phyloP scores from a whole-genome alignment of 2,888 invertebrate species.

The Drosophila pseudotakahashii region DNA sequence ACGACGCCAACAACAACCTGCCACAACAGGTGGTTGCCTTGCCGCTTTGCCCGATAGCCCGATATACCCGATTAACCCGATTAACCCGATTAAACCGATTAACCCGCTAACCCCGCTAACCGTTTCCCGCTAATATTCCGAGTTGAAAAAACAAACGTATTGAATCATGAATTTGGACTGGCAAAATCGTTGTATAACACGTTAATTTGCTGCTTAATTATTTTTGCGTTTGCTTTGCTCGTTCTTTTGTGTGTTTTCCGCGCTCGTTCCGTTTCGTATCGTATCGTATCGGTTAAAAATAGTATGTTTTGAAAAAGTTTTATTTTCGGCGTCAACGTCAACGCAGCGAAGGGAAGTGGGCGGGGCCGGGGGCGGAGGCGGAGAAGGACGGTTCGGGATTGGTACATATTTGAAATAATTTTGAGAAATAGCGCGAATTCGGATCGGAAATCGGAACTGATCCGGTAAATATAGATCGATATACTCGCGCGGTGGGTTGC shows the following conservation, averaged over 20 bases:
- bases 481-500: constrained; percentile 26
- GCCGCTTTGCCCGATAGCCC: constrained; percentile 8
- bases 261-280: constrained; percentile 50
- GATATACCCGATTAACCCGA: constrained; percentile 1
- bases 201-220: constrained; percentile 78
- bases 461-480: constrained; percentile 40
- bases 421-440: constrained; percentile 48
- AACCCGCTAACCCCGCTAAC: not conserved
- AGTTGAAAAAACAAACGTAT: constrained; percentile 7
- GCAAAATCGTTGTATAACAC: constrained; percentile 73
- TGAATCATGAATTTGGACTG: constrained; percentile 4
- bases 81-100: constrained; percentile 3
- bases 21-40: constrained; percentile 44
- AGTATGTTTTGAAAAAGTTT: constrained; percentile 76
- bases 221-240: constrained; percentile 59
- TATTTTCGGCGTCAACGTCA: constrained; percentile 79
- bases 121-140: constrained; percentile 5
- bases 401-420: constrained; percentile 75
- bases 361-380: constrained; percentile 12
- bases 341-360: constrained; percentile 42
- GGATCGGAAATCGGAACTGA: constrained; percentile 40
- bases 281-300: constrained; percentile 71
- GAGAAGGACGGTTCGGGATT: constrained; percentile 27
- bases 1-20: not conserved
- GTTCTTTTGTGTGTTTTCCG: constrained; percentile 49